Evolutionary conservation across 2,888 invertebrate genomes (phyloP).

Genomic region (Mesorhabditis belari): DNA sequence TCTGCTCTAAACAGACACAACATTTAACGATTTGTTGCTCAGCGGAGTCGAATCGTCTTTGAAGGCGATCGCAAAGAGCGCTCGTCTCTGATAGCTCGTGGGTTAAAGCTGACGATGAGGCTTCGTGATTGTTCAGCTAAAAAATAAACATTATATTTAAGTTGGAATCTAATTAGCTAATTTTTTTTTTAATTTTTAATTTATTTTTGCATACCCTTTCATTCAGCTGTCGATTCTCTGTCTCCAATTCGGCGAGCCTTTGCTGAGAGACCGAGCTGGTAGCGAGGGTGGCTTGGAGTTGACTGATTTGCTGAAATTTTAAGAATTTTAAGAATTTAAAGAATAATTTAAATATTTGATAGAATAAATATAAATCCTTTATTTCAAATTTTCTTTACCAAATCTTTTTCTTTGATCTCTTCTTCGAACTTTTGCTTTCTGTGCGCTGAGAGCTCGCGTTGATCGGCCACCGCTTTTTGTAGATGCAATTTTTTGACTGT

Average conservation of each 20-base stretch:
- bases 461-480: constrained; percentile 20
- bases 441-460: constrained; percentile 26
- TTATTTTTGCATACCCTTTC: too few relatives aligned
- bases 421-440: constrained; percentile 21
- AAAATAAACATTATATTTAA: not conserved
- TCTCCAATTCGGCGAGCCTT: not conserved
- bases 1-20: not conserved
- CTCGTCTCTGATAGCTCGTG: not conserved
- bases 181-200: too few relatives aligned
- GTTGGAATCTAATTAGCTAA: too few relatives aligned
- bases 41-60: not conserved
- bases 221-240: not conserved
- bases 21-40: not conserved
- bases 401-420: constrained; percentile 13
- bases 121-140: not conserved
- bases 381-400: constrained; percentile 2
- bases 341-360: too few relatives aligned
- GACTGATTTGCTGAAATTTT: too few relatives aligned
- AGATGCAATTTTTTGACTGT: constrained; percentile 21
- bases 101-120: not conserved
- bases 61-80: not conserved
- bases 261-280: not conserved
- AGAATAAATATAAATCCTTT: too few relatives aligned
- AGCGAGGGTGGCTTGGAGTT: not conserved
- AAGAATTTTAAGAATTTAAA: too few relatives aligned